Base-by-base conservation (phyloP, 2,113 vertebrate species). In the Malaclemys terrapin region DNA sequence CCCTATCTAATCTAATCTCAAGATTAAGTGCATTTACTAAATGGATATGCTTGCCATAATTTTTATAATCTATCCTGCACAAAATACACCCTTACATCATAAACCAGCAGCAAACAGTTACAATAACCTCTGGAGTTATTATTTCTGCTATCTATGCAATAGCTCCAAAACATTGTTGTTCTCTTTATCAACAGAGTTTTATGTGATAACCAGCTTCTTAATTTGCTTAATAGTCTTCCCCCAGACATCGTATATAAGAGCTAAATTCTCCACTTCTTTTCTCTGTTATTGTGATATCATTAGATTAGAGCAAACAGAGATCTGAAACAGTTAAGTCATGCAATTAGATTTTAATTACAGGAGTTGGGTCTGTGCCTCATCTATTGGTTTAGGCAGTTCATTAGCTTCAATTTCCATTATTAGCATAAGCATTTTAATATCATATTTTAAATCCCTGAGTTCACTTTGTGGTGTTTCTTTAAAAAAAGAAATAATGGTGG, bases 21-120 rank as follows among this genome's bases (percentile, higher is more conserved):
- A 92, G 85, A 53, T 42, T 72, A 57, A 90, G 76, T n/a, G 42
- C 47, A 84, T 42, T 89, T 90, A 85, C 92, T 94, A 91, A 96
- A 86, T 94, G 59, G 54, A 50, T 87, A 53, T 27, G 54, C 11
- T 47, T 89, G 19, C 49, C 72, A 90, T 82, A 84, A 87, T 49
- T 94, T 90, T 45, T 89, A 72, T 8, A 93, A 31, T 82, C 94
- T 82, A 45, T 25, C 24, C 35, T 83, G 24, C 38, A 57, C 54
- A 56, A 90, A 91, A 89, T 24, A 29, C 79, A 69, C 76, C 29
- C n/a, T 27, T 81, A 19, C 59, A 94, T 11, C 20, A 84, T 20
- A 84, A 20, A 45, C 42, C 42, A 79, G 59, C 57, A 91, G 80
- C 49, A 94, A 91, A 82, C 49, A 94, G 62, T 10, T 88, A 56